These are phyloP conservation scores for Caenorhabditis afra DNA, from an alignment of 2,888 invertebrate genomes.

Conservation along the genomic window DNA sequence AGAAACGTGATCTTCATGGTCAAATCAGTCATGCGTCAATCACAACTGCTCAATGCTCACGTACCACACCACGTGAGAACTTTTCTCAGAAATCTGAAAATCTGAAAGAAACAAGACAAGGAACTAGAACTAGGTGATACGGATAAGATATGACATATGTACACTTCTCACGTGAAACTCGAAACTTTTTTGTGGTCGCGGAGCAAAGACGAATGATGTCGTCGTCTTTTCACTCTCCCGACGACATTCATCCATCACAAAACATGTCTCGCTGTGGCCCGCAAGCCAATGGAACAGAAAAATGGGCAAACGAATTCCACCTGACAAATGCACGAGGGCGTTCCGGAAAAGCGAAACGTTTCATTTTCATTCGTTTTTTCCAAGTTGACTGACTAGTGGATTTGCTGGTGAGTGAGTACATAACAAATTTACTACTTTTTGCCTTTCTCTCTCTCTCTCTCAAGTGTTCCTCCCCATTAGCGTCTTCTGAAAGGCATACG, in stretches of 20 bases:
- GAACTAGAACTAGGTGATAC: too few relatives aligned
- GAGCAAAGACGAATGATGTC: slow-evolving; percentile 30
- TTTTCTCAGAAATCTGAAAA: too few relatives aligned
- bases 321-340: slow-evolving; percentile 36
- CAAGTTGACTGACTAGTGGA: too few relatives aligned
- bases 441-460: background rate
- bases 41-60: too few relatives aligned
- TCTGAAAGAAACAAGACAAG: too few relatives aligned
- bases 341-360: slow-evolving; percentile 19
- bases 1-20: too few relatives aligned
- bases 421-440: background rate
- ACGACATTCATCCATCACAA: slow-evolving; percentile 37
- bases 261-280: slow-evolving; percentile 30
- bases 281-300: slow-evolving; percentile 1
- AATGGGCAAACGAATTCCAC: slow-evolving; percentile 19
- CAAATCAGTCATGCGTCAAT: too few relatives aligned
- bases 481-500: background rate
- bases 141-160: too few relatives aligned
- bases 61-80: too few relatives aligned
- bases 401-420: too few relatives aligned
- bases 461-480: background rate
- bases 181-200: slow-evolving; percentile 6
- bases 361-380: too few relatives aligned
- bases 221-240: background rate
- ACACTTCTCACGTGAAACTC: slow-evolving; percentile 10